These are phyloP conservation scores for Sebastes reedi DNA, from an alignment of 2,797 vertebrate species.

Conservation along the genomic window DNA sequence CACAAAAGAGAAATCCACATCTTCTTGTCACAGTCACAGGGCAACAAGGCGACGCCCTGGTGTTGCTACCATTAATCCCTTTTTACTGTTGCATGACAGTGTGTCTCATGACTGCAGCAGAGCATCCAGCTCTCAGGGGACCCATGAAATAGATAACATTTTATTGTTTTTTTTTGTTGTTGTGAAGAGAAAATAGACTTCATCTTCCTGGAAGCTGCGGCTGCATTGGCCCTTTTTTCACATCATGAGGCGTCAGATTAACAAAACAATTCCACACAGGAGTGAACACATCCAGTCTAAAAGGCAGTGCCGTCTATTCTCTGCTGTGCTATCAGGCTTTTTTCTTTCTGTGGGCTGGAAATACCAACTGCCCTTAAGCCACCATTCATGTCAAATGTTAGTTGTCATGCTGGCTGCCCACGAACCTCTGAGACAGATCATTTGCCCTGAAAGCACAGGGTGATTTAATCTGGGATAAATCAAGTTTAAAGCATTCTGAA, in stretches of 20 bases:
- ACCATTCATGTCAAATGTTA: constrained; percentile 39
- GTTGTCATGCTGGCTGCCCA: constrained; percentile 38
- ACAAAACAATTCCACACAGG: constrained; percentile 45
- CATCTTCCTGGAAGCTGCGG: constrained; percentile 40
- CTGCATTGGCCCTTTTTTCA: constrained; percentile 52
- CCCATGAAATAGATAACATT: constrained; percentile 43
- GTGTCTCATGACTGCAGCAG: constrained; percentile 18
- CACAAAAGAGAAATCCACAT: constrained; percentile 48
- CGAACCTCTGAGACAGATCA: constrained; percentile 13
- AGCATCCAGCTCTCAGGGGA: constrained; percentile 32
- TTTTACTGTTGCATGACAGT: constrained; percentile 35
- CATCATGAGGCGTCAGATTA: constrained; percentile 12
- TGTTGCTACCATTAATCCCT: constrained; percentile 27
- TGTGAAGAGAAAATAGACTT: constrained; percentile 49
- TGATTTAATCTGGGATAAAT: constrained; percentile 31
- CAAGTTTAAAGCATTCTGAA: constrained; percentile 6
- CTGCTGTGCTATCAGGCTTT: not conserved
- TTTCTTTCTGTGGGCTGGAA: constrained; percentile 16
- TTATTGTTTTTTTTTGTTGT: constrained; percentile 16
- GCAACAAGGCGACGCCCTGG: constrained; percentile 31
- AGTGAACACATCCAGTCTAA: constrained; percentile 29
- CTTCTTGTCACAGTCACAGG: constrained; percentile 43
- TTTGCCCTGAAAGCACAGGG: constrained; percentile 32
- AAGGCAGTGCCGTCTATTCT: constrained; percentile 10
- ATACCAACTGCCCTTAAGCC: constrained; percentile 34